phyloP scores from a whole-genome alignment of 2,797 vertebrate genomes.

The Cryptoblepharus egeriae region DNA sequence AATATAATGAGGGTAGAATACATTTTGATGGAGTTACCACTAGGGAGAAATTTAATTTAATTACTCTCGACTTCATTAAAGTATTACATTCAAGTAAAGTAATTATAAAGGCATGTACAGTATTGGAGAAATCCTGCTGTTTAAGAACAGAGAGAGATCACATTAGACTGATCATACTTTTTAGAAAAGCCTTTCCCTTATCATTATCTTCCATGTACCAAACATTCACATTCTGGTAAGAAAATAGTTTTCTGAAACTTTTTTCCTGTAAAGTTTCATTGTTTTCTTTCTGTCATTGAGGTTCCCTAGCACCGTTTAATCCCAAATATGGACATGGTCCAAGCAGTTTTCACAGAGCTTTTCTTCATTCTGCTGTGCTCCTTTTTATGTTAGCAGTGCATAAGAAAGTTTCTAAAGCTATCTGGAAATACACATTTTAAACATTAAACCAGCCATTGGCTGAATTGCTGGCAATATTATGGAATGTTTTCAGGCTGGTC shows the following conservation, averaged over 20 bases:
- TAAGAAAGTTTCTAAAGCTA: not conserved
- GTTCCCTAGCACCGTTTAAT: not conserved
- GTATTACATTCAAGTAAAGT: constrained; percentile 77
- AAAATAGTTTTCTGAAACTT: constrained; percentile 27
- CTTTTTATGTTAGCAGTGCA: not conserved
- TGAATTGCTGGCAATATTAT: not conserved
- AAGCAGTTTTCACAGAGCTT: not conserved
- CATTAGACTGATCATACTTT: constrained; percentile 58
- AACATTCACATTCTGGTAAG: constrained; percentile 46
- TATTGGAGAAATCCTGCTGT: constrained; percentile 69
- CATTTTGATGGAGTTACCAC: constrained; percentile 81
- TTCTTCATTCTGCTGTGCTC: not conserved
- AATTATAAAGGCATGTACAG: constrained; percentile 75
- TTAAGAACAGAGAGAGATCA: constrained; percentile 57
- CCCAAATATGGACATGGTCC: not conserved
- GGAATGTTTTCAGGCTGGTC: not conserved
- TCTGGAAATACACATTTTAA: no score
- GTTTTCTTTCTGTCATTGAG: not conserved
- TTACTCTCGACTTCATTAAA: constrained; percentile 82
- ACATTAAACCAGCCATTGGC: not conserved
- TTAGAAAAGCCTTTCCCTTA: constrained; percentile 28
- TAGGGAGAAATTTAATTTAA: constrained; percentile 83
- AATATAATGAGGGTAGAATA: constrained; percentile 78
- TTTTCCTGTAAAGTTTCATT: constrained; percentile 26
- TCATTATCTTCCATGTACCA: constrained; percentile 53